Evolutionary conservation across 2,113 vertebrate species (phyloP).

Genomic region (Prunella fulvescens): DNA sequence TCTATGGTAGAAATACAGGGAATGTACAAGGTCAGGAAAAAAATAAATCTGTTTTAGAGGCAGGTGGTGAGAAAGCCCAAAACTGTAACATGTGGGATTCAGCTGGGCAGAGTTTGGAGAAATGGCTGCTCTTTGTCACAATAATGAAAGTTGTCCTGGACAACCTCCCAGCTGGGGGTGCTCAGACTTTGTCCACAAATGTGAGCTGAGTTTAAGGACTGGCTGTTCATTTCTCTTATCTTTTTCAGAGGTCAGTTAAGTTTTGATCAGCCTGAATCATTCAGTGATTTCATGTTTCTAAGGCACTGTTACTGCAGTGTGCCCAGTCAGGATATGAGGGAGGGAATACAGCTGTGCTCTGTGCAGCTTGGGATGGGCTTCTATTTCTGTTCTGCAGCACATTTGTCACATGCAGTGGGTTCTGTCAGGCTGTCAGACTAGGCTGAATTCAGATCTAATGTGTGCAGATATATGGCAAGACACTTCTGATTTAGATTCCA

Average conservation of each 20-base stretch:
- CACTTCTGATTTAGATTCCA: not conserved
- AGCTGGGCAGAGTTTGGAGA: not conserved
- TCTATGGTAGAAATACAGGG: not conserved
- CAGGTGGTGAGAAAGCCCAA: not conserved
- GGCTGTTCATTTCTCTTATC: not conserved
- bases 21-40: not conserved
- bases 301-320: not conserved
- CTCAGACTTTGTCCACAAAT: not conserved
- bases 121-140: not conserved
- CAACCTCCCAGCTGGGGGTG: not conserved
- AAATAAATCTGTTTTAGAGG: not conserved
- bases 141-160: not conserved
- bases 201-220: not conserved
- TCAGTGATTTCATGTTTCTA: not conserved
- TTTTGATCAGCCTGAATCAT: not conserved
- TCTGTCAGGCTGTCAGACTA: constrained; percentile 1
- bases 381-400: not conserved
- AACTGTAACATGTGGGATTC: not conserved
- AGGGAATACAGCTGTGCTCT: not conserved
- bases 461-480: not conserved
- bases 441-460: not conserved
- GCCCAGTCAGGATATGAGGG: not conserved
- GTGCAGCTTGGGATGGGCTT: not conserved
- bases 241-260: not conserved
- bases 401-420: not conserved